Percentiles rank a stretch among this genome's conserved stretches.
phyloP scores from a whole-genome alignment of 1,140 invertebrate genomes.

The Bicyclus anynana region DNA sequence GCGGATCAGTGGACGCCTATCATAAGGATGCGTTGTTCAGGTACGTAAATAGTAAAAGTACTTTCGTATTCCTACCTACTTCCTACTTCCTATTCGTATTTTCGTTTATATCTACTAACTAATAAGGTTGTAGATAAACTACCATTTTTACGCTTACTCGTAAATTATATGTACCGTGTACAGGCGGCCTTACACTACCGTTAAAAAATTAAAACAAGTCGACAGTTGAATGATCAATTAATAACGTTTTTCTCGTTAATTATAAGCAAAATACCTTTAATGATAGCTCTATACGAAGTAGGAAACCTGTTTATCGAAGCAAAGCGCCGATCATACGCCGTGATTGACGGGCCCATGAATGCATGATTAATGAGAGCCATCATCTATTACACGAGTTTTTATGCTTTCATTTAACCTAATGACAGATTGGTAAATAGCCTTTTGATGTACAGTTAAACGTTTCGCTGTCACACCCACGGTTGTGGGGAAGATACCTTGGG shows the following conservation, averaged over 20 bases:
- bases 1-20: no score
- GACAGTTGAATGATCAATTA: slow-evolving; percentile 1
- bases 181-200: not conserved
- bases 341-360: slow-evolving; percentile 64
- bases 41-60: no score
- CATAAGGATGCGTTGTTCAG: no score
- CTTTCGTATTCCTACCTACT: no score
- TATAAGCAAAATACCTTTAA: slow-evolving; percentile 2
- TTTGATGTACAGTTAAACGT: slow-evolving; percentile 37
- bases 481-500: not conserved
- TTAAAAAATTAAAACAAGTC: not conserved
- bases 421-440: slow-evolving; percentile 40
- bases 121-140: no score
- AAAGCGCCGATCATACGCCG: slow-evolving; percentile 25
- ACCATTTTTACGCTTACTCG: no score
- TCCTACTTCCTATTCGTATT: no score
- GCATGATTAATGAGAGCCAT: slow-evolving; percentile 59
- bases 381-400: slow-evolving; percentile 43
- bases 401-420: slow-evolving; percentile 46
- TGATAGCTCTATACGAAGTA: slow-evolving; percentile 8
- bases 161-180: no score
- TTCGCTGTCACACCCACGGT: slow-evolving; percentile 31
- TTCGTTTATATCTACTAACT: no score
- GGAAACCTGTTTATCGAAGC: slow-evolving; percentile 23
- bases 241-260: slow-evolving; percentile 7